Base-by-base conservation (phyloP, 1,140 invertebrate genomes). In the Drosophila pandora region DNA sequence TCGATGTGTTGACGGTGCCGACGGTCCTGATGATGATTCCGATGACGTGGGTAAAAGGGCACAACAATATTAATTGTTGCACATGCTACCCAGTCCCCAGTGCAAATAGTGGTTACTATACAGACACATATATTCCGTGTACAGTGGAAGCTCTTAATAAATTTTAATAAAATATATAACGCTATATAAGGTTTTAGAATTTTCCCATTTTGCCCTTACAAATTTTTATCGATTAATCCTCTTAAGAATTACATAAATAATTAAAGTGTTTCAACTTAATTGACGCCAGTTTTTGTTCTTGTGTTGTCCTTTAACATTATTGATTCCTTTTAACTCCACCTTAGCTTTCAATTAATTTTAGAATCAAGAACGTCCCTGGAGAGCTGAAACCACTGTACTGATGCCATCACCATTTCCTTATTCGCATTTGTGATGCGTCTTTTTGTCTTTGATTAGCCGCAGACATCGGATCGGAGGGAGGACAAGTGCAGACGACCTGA, bases 371-470 rank as follows among this genome's bases (percentile, higher is more conserved):
- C 1, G 7, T 43, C n/a, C 17, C 17, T 43, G 4, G 39, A 2
- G n/a, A 17, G 39, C 4, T 37, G n/a, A 3, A 34, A 43, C 59
- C 59, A 67, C 59, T 63, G 63, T 47, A 47, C 21, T 23, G 21
- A 22, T 67, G 59, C 30, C 63, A 43, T 50, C 63, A 45, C 21
- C 34, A 65, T 43, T 39, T 22, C 61, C 34, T 23, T 48, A 8
- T 39, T 13, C 52, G 30, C 49, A 76, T 50, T 63, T 52, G 41
- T 60, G 60, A 59, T 73, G 69, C 59, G 49, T 70, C 73, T 75
- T 75, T 81, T 85, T 87, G 82, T 81, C 78, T 85, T 78, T 85
- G 81, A 85, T 87, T 85, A 78, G 82, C 81, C 54, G 64, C 81
- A 85, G 60, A 47, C 43, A 81, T 43, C 4, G 39, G 72, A 76